These are phyloP conservation scores for Ennomos erosarius DNA, from an alignment of 2,888 invertebrate species.

Conservation along the genomic window DNA sequence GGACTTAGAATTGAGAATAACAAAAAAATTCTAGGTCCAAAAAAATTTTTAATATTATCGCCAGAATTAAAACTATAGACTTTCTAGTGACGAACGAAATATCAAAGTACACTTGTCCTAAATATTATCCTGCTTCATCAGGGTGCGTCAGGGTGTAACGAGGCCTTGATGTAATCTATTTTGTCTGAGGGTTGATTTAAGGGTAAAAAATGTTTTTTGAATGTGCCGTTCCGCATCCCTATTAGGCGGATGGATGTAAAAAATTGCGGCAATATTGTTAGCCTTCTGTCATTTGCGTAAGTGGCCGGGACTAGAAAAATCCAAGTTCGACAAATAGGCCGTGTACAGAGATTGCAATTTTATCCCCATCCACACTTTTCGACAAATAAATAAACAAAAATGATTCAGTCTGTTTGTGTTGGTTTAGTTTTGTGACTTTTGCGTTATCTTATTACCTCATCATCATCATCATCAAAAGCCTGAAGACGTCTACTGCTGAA, in stretches of 20 bases:
- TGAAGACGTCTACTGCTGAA: no score
- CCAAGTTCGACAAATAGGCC: constrained; percentile 3
- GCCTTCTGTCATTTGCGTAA: constrained; percentile 20
- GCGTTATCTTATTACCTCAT: no score
- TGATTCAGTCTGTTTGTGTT: no score
- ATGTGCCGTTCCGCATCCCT: constrained; percentile 44
- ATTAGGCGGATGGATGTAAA: constrained; percentile 38
- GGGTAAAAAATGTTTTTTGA: constrained; percentile 51
- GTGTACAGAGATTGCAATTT: background rate
- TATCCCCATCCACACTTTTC: no score
- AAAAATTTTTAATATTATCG: no score
- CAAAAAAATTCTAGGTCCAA: no score
- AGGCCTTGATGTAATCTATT: constrained; percentile 51
- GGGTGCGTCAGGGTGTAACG: constrained; percentile 32
- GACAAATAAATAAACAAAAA: no score
- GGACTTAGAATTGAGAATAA: no score
- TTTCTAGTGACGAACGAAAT: constrained; percentile 18
- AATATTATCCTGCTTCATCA: constrained; percentile 31
- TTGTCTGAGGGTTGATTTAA: constrained; percentile 45
- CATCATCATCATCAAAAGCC: no score
- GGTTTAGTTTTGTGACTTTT: no score
- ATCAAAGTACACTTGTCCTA: constrained; percentile 28
- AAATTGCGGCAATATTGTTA: constrained; percentile 28
- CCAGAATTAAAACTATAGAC: constrained; percentile 12
- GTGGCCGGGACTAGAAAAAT: constrained; percentile 30